phyloP scores from a whole-genome alignment of 2,113 vertebrate genomes.

The Scortum barcoo region DNA sequence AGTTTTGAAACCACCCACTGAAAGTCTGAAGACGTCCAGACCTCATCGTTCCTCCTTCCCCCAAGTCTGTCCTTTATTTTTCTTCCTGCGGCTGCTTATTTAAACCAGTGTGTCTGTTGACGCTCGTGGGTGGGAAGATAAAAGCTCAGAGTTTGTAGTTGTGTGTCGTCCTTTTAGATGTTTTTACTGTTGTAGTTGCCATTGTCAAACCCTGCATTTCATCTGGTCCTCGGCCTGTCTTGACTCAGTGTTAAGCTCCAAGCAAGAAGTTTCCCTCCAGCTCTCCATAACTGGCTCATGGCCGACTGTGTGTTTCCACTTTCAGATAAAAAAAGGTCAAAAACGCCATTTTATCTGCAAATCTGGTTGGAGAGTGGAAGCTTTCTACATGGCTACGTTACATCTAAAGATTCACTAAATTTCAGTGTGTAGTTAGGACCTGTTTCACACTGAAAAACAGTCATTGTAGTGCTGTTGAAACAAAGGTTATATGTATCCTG shows the following conservation, averaged over 20 bases:
- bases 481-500: too few relatives aligned
- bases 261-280: too few relatives aligned
- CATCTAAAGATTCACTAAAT: too few relatives aligned
- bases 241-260: neutral
- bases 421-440: too few relatives aligned
- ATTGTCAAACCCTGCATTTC: neutral
- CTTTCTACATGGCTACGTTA: too few relatives aligned
- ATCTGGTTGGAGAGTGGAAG: too few relatives aligned
- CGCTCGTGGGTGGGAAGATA: constrained; percentile 2
- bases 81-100: constrained; percentile 2
- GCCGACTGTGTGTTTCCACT: too few relatives aligned
- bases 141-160: neutral
- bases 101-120: constrained; percentile 14
- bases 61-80: constrained; percentile 11
- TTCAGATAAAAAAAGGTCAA: too few relatives aligned
- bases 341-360: too few relatives aligned
- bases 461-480: too few relatives aligned
- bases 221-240: neutral
- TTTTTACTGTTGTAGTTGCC: neutral
- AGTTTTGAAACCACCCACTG: constrained; percentile 29
- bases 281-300: too few relatives aligned
- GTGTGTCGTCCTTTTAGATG: neutral
- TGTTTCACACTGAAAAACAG: too few relatives aligned
- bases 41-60: neutral
- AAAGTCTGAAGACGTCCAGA: constrained; percentile 4